Evolutionary conservation across 2,888 invertebrate genomes (phyloP).

Genomic region (Imbricaverruca yamaguchii): DNA sequence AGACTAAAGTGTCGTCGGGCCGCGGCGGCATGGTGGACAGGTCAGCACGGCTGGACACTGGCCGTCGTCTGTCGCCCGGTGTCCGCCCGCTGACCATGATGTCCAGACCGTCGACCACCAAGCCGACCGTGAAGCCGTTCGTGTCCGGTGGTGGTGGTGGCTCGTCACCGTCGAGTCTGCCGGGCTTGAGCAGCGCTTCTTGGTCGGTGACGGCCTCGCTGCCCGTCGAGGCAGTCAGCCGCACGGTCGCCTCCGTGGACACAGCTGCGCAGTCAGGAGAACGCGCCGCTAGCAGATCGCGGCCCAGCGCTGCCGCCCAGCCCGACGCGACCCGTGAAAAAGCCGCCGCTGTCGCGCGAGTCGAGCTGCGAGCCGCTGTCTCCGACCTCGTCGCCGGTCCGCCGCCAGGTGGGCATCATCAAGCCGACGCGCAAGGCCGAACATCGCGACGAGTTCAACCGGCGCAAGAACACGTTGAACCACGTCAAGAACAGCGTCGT

Average conservation of each 20-base stretch:
- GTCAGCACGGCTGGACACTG: conserved; percentile 35
- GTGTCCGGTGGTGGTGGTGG: conserved; percentile 25
- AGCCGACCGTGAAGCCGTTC: conserved; percentile 23
- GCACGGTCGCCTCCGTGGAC: not conserved
- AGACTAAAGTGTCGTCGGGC: conserved; percentile 34
- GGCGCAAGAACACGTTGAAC: conserved; percentile 12
- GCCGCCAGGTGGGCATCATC: conserved; percentile 18
- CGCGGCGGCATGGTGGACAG: conserved; percentile 30
- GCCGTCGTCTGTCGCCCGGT: conserved; percentile 28
- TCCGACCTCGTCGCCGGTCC: not conserved
- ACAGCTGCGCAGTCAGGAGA: not conserved
- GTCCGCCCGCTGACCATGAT: conserved; percentile 32
- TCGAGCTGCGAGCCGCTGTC: not conserved
- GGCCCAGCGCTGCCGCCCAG: not conserved
- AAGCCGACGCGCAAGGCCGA: conserved; percentile 4
- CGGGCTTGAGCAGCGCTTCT: not conserved
- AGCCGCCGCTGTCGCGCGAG: not conserved
- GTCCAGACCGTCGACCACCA: not conserved
- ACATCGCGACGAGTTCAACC: not conserved
- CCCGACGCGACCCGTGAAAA: not conserved
- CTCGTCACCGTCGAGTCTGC: conserved; percentile 26
- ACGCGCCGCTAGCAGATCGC: not conserved
- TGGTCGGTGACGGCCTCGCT: not conserved
- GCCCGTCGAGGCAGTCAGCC: not conserved
- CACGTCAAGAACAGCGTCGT: conserved; percentile 17